These are phyloP conservation scores for Microcebus lehilahytsara DNA, from an alignment of 2,113 vertebrate genomes.

Conservation along the genomic window DNA sequence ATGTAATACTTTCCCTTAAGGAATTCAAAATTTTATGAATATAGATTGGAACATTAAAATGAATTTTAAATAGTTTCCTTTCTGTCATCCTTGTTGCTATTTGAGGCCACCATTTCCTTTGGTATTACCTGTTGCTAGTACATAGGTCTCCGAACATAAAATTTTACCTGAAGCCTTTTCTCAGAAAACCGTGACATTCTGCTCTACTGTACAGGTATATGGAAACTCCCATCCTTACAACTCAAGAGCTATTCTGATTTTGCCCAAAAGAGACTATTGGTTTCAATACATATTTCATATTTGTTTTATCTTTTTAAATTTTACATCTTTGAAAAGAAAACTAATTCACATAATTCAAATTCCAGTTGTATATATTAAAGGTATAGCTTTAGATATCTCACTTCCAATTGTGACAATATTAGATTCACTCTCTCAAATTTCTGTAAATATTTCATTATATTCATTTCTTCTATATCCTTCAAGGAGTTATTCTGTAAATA, in stretches of 20 bases:
- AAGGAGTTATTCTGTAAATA: not conserved
- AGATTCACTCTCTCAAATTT: not conserved
- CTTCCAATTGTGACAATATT: not conserved
- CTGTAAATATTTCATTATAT: not conserved
- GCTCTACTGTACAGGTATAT: not conserved
- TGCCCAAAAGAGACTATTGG: not conserved
- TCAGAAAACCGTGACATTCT: not conserved
- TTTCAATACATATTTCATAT: not conserved
- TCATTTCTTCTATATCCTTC: not conserved
- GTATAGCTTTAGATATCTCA: not conserved
- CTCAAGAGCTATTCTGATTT: not conserved
- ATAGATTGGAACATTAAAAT: not conserved
- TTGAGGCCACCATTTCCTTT: not conserved
- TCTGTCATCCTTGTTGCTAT: not conserved
- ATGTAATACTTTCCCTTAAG: not conserved
- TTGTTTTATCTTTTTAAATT: not conserved
- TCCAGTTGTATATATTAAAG: not conserved
- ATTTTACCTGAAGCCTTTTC: not conserved
- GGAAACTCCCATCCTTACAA: not conserved
- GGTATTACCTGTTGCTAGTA: not conserved
- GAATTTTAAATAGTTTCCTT: not conserved
- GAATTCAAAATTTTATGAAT: not conserved
- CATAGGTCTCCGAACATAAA: not conserved
- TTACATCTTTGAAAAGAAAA: not conserved
- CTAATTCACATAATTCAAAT: not conserved